Evolutionary conservation across 2,888 invertebrate species (phyloP), one percentile per base, ranked within the genome.

Genomic region (Asteroscopus sphinx): DNA sequence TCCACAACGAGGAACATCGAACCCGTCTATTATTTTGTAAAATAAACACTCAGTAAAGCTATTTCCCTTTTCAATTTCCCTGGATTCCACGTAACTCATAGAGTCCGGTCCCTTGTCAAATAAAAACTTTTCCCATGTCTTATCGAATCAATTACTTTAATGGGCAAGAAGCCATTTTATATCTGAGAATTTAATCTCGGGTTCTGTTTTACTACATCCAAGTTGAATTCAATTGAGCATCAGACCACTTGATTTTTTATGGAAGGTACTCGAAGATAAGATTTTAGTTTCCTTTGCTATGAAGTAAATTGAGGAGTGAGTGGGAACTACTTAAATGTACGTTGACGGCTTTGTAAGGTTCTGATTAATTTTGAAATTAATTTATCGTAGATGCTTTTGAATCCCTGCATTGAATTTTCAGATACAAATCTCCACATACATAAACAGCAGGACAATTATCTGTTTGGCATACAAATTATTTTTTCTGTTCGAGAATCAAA

Each of bases 61-160:
- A 83, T 90, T 88, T 87, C 82, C 84, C 77, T 86, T 86, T 89
- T 83, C 83, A 75, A 86, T 89, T 88, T 85, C 81, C 86, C 81
- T 77, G 79, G 82, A 83, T 83, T 89, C 81, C 78, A 71, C 86
- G 85, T 87, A 82, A 85, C 84, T 88, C 89, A 90, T 89, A 88
- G 81, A 84, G 79, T 78, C 71, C 75, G 78, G 88, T 90, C 92
- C 92, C 92, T 89, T 89, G 90, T 91, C 91, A 91, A 92, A 91
- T 89, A 87, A 85, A 92, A 91, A 93, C 86, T 90, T 92, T 89
- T 82, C 85, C 84, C 83, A 83, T 88, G 87, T 91, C 89, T 89
- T 91, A 89, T 90, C 82, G 87, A 91, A 91, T 91, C 92, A 91
- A 91, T 92, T 90, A 91, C 91, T 86, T 82, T 89, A 88, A 91